Percentiles rank a stretch among this genome's conserved stretches.
phyloP scores from a whole-genome alignment of 1,140 invertebrate species.

The Cardiocondyla obscurior region DNA sequence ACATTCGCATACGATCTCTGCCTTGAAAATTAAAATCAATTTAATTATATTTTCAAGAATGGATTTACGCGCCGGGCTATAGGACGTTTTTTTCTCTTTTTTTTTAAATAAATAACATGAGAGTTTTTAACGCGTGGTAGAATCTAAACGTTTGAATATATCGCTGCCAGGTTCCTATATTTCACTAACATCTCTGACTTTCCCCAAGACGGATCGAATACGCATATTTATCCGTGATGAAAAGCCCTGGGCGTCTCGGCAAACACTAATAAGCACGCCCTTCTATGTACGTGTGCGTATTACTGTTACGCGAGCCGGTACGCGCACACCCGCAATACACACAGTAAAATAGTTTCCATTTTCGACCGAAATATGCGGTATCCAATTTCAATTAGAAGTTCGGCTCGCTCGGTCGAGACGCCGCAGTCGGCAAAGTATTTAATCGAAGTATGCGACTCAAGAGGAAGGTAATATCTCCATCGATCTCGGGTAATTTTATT shows the following conservation, averaged over 20 bases:
- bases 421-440: slow-evolving; percentile 10
- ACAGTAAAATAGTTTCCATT: slow-evolving; percentile 37
- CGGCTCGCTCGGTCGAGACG: not conserved
- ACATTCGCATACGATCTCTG: too few species aligned
- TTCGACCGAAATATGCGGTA: slow-evolving; percentile 5
- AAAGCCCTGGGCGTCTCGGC: slow-evolving; percentile 58
- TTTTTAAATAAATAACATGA: too few species aligned
- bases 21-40: not conserved
- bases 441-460: not conserved
- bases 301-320: not conserved
- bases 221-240: slow-evolving; percentile 53
- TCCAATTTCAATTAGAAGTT: slow-evolving; percentile 48
- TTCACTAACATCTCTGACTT: not conserved
- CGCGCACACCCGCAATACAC: not conserved
- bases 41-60: not conserved
- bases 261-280: slow-evolving; percentile 67
- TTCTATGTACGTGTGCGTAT: not conserved
- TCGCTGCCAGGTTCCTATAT: not conserved
- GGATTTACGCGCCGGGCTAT: not conserved
- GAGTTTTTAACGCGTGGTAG: not conserved
- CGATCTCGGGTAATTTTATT: not conserved
- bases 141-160: not conserved
- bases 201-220: not conserved
- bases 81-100: not conserved
- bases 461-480: not conserved